phyloP scores from a whole-genome alignment of 2,888 invertebrate genomes.

The Pseudococcus longispinus region DNA sequence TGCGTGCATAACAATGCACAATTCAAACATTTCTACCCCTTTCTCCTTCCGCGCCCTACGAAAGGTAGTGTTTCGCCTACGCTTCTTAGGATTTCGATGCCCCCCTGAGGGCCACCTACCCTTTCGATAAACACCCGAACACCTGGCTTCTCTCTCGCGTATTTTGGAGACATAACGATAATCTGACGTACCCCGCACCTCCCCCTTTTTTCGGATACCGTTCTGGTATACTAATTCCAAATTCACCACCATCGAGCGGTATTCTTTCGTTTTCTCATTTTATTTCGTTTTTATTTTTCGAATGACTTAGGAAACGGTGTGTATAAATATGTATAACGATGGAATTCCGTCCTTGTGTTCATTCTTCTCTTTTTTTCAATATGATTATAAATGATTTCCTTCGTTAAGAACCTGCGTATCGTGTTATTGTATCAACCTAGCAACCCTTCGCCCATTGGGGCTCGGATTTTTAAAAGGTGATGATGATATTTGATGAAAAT shows the following conservation, averaged over 20 bases:
- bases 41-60: not conserved
- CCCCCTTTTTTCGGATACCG: not conserved
- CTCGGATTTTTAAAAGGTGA: not conserved
- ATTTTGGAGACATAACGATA: conserved; percentile 7
- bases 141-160: conserved; percentile 8
- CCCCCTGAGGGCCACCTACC: conserved; percentile 9
- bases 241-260: conserved; percentile 5
- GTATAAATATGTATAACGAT: conserved; percentile 12
- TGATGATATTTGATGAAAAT: not conserved
- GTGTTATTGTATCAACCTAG: not conserved
- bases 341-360: not conserved
- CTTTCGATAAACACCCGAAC: conserved; percentile 30
- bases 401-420: not conserved
- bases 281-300: conserved; percentile 8
- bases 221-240: not conserved
- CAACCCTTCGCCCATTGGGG: not conserved
- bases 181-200: not conserved
- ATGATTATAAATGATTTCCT: conserved; percentile 27
- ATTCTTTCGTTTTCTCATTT: not conserved
- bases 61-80: not conserved
- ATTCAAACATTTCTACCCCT: not conserved
- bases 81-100: not conserved
- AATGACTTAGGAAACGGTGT: not conserved
- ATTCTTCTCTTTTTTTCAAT: not conserved
- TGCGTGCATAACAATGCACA: not conserved